Evolutionary conservation across 2,113 vertebrate species (phyloP).

Genomic region (Zosterops japonicus): DNA sequence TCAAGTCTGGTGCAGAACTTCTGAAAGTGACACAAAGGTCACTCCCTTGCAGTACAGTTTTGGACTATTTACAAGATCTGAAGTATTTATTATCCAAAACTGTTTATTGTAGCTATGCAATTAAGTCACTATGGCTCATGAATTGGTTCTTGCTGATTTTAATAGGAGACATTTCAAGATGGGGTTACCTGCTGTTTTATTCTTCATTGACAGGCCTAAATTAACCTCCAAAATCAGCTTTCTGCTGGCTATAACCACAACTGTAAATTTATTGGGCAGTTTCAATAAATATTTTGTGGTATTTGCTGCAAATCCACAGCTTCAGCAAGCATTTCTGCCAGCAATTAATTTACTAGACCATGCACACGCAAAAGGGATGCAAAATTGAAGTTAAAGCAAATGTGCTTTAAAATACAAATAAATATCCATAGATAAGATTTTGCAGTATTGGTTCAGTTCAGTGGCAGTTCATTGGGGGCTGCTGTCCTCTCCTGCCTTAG

Average conservation of each 20-base stretch:
- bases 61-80: background rate
- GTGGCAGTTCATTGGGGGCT: background rate
- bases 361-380: background rate
- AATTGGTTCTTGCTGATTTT: constrained; percentile 25
- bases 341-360: constrained; percentile 9
- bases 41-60: background rate
- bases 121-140: background rate
- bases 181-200: constrained; percentile 3
- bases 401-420: background rate
- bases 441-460: background rate
- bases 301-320: constrained; percentile 1
- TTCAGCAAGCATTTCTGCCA: background rate
- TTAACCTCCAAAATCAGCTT: constrained; percentile 4
- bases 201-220: background rate
- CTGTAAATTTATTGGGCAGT: background rate
- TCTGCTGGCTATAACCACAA: background rate
- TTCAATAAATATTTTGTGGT: background rate
- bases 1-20: background rate
- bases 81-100: background rate
- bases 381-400: background rate
- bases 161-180: background rate
- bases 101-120: background rate
- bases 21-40: background rate
- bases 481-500: background rate
- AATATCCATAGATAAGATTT: background rate